These are phyloP conservation scores for Blastomussa wellsi DNA, from an alignment of 92 coral and sea anemone species.

Conservation along the genomic window DNA sequence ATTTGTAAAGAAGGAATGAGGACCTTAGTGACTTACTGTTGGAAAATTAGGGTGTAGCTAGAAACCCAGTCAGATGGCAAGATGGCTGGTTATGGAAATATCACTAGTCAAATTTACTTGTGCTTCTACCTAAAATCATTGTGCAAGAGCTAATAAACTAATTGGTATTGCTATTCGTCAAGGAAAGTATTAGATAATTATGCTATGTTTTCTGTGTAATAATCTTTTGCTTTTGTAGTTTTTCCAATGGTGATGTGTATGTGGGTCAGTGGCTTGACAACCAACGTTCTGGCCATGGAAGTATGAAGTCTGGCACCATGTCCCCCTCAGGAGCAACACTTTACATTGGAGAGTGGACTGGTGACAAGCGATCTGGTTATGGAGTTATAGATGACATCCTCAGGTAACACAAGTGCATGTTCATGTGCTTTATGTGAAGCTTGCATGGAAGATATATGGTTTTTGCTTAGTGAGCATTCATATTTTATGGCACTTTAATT, in stretches of 20 bases:
- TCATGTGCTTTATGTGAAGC: not conserved
- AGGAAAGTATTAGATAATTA: too few relatives aligned
- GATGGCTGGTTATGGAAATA: not conserved
- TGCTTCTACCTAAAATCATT: too few relatives aligned
- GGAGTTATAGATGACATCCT: slow-evolving; percentile 93
- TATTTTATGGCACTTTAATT: too few relatives aligned
- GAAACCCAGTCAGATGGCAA: too few relatives aligned
- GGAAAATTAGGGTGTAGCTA: too few relatives aligned
- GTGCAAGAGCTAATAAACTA: too few relatives aligned
- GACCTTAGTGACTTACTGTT: too few relatives aligned
- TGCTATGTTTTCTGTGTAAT: too few relatives aligned
- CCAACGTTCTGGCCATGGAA: slow-evolving; percentile 89
- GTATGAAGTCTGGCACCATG: slow-evolving; percentile 85
- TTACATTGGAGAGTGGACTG: slow-evolving; percentile 90
- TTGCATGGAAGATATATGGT: not conserved
- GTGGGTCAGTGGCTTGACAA: slow-evolving; percentile 80
- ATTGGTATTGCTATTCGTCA: too few relatives aligned
- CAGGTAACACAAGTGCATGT: slow-evolving; percentile 50
- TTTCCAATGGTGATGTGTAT: slow-evolving; percentile 77
- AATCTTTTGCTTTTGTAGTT: slow-evolving; percentile 38
- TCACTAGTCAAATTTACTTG: not conserved
- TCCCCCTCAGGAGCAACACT: slow-evolving; percentile 92
- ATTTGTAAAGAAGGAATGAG: too few relatives aligned
- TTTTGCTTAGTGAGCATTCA: not conserved
- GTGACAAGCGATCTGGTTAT: slow-evolving; percentile 85